phyloP scores from a whole-genome alignment of 1,140 invertebrate species.

The Lucilia cuprina region DNA sequence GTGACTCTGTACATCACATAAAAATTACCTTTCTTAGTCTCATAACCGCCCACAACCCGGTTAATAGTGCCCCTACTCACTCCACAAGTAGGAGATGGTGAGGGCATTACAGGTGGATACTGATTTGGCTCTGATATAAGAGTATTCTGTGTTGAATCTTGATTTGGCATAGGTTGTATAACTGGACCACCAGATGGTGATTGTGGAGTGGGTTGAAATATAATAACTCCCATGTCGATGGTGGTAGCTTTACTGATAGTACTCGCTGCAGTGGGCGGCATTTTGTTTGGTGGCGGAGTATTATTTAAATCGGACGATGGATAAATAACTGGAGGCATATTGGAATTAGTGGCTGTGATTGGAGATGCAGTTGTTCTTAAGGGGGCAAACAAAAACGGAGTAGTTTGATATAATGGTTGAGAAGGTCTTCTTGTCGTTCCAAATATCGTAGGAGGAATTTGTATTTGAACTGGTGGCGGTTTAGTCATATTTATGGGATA shows the following conservation, averaged over 20 bases:
- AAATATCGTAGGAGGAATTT: background rate
- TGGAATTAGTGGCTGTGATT: background rate
- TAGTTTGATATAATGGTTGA: background rate
- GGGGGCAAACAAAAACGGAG: background rate
- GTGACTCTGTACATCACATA: background rate
- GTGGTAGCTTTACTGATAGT: background rate
- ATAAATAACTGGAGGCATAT: background rate
- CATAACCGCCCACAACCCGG: constrained; percentile 62
- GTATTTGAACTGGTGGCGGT: background rate
- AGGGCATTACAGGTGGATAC: background rate
- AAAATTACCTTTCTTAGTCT: constrained; percentile 50
- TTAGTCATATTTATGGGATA: background rate
- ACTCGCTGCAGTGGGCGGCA: background rate
- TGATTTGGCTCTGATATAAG: background rate
- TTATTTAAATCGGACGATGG: background rate
- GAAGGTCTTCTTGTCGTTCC: background rate
- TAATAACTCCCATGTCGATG: background rate
- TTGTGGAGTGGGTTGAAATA: background rate
- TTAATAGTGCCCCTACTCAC: constrained; percentile 51
- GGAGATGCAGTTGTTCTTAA: background rate
- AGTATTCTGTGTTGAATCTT: background rate
- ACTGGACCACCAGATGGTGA: background rate
- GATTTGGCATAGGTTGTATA: background rate
- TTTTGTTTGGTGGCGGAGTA: background rate
- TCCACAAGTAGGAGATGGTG: constrained; percentile 45